phyloP scores from a whole-genome alignment of 92 coral and sea anemone species.

The Scolanthus callimorphus region DNA sequence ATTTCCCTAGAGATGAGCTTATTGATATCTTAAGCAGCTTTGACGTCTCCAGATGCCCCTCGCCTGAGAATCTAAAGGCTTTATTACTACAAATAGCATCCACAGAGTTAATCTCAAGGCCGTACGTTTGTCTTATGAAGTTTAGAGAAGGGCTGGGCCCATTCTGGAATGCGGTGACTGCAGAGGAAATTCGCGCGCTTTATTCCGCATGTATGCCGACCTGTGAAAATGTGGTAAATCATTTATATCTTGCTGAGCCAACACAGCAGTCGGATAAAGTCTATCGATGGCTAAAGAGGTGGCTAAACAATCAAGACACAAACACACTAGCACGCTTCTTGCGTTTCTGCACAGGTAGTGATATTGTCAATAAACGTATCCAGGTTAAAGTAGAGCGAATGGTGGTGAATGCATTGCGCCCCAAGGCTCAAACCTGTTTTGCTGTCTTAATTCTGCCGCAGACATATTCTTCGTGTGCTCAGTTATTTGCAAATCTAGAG shows the following conservation, averaged over 20 bases:
- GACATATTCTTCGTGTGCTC: conserved; percentile 12
- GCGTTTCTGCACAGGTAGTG: conserved; percentile 65
- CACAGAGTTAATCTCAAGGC: conserved; percentile 43
- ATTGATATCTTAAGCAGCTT: conserved; percentile 46
- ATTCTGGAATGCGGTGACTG: conserved; percentile 51
- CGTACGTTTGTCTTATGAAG: conserved; percentile 42
- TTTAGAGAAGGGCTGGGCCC: conserved; percentile 54
- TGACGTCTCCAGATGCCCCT: conserved; percentile 36
- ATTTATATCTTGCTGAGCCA: conserved; percentile 10
- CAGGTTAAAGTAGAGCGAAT: conserved; percentile 29
- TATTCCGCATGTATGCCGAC: conserved; percentile 42
- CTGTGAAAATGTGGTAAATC: conserved; percentile 11
- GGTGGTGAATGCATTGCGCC: conserved; percentile 47
- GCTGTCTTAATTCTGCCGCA: conserved; percentile 12
- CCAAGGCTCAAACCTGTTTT: conserved; percentile 26
- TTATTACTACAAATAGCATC: conserved; percentile 37
- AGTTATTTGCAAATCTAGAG: conserved; percentile 10
- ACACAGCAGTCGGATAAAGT: conserved; percentile 34
- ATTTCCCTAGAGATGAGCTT: conserved; percentile 37
- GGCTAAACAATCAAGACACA: conserved; percentile 35
- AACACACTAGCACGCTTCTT: conserved; percentile 43
- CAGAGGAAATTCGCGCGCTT: conserved; percentile 36
- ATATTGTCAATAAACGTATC: conserved; percentile 28
- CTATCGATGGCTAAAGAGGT: conserved; percentile 42
- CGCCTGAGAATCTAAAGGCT: conserved; percentile 23